These are phyloP conservation scores for Drosophila persimilis DNA, from an alignment of 1,140 invertebrate species.

Conservation along the genomic window DNA sequence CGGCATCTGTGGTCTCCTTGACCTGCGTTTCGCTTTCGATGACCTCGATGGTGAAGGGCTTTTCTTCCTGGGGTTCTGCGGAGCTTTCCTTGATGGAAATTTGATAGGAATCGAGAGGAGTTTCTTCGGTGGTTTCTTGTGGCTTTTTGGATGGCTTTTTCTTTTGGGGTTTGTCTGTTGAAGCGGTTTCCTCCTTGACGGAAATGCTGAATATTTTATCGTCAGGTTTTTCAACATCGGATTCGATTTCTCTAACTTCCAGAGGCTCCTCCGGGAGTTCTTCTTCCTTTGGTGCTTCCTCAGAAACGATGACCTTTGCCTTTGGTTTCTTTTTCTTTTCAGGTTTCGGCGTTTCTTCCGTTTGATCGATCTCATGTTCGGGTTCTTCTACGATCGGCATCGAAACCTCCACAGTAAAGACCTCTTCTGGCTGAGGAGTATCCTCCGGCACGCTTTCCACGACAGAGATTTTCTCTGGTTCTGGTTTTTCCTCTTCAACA, in stretches of 20 bases:
- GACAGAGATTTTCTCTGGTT: slow-evolving; percentile 25
- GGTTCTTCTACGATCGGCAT: slow-evolving; percentile 20
- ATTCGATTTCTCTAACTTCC: slow-evolving; percentile 32
- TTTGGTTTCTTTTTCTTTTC: slow-evolving; percentile 71
- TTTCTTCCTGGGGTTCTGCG: slow-evolving; percentile 28
- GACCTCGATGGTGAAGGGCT: slow-evolving; percentile 53
- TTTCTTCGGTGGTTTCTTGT: slow-evolving; percentile 16
- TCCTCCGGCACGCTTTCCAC: slow-evolving; percentile 29
- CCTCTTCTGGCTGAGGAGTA: not conserved
- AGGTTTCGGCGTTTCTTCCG: not conserved
- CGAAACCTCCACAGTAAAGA: slow-evolving; percentile 25
- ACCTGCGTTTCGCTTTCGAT: slow-evolving; percentile 71
- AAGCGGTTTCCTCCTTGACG: slow-evolving; percentile 39
- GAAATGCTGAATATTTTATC: slow-evolving; percentile 23
- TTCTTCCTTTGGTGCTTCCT: slow-evolving; percentile 37
- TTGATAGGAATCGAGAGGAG: slow-evolving; percentile 21
- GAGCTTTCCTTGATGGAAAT: slow-evolving; percentile 52
- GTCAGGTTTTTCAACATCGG: slow-evolving; percentile 51
- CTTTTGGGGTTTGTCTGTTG: slow-evolving; percentile 7
- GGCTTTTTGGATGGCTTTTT: slow-evolving; percentile 28
- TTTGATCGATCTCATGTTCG: slow-evolving; percentile 9
- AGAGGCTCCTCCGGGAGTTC: slow-evolving; percentile 22
- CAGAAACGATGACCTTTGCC: slow-evolving; percentile 50
- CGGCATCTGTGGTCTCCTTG: slow-evolving; percentile 63
- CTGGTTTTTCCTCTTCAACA: slow-evolving; percentile 10